Evolutionary conservation across 2,113 vertebrate genomes (phyloP), one percentile per base, ranked within the genome.

Genomic region (Ageneiosus marmoratus): DNA sequence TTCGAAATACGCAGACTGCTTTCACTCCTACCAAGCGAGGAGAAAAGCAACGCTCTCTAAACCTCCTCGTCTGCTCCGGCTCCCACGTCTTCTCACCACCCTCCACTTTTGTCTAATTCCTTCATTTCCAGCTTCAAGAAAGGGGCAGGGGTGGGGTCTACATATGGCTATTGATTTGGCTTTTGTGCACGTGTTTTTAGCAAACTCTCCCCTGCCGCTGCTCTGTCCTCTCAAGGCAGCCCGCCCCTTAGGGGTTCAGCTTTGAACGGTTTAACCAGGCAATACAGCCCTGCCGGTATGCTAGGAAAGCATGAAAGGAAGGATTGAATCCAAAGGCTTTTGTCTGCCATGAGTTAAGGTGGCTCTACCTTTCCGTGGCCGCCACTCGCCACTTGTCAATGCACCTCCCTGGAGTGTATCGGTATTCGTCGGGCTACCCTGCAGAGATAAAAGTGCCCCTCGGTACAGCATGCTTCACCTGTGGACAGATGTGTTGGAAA

Each of bases 271-370:
- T 90, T 91, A 91, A 87, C 88, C 86, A 82, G 87, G 89, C 89
- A 91, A 92, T 93, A 93, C 89, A 89, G 88, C 58, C 86, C 87
- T 86, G 84, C 82, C 67, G 88, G 87, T 90, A 88, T 83, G 50
- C 85, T 82, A 79, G 85, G 88, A 91, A 86, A 86, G 91, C 87
- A 91, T 92, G 91, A 92, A 92, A 92, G 91, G 90, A 85, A 85
- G 60, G 77, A 82, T 91, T 89, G 91, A 91, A 94, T 92, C 89
- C 86, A 86, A 86, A 91, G 89, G 90, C 90, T 89, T 86, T 89
- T 88, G 90, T 91, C 91, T 89, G 91, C 91, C 89, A 88, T 88
- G 85, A 87, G 88, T 89, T 84, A 74, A 80, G 79, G 27, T 81
- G 58, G 55, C 77, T 24, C 56, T 50, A 63, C 80, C 44, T 86